These are phyloP conservation scores for Rhyacophila brunnea DNA, from an alignment of 1,140 invertebrate genomes.

Conservation along the genomic window DNA sequence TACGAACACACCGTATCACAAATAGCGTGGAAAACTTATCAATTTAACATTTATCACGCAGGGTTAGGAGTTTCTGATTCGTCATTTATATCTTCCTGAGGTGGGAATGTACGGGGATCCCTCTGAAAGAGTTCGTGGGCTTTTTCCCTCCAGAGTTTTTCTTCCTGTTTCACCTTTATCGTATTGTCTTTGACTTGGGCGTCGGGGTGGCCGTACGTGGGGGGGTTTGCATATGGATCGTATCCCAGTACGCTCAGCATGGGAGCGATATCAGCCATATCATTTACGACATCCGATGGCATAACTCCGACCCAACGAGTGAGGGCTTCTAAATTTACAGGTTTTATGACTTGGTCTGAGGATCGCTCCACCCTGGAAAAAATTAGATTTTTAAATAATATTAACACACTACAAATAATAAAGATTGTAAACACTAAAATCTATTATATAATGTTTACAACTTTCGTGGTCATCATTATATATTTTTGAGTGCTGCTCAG, in stretches of 20 bases:
- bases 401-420: too few relatives aligned
- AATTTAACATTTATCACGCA: conserved; percentile 29
- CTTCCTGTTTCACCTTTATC: conserved; percentile 53
- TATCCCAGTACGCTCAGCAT: conserved; percentile 91
- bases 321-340: conserved; percentile 94
- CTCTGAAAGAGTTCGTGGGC: conserved; percentile 52
- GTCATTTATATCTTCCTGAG: conserved; percentile 24
- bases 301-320: conserved; percentile 95
- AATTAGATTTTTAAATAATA: too few relatives aligned
- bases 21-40: conserved; percentile 17
- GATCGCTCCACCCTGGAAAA: conserved; percentile 97
- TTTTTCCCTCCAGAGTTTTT: conserved; percentile 56
- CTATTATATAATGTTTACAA: too few relatives aligned
- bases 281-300: conserved; percentile 84
- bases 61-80: conserved; percentile 29
- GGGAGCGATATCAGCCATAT: conserved; percentile 89
- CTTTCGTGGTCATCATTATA: too few relatives aligned
- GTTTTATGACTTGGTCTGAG: conserved; percentile 98
- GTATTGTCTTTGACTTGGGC: conserved; percentile 82
- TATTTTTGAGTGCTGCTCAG: too few relatives aligned
- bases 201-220: conserved; percentile 88
- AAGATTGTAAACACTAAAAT: too few relatives aligned
- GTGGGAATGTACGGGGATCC: conserved; percentile 9
- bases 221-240: conserved; percentile 91
- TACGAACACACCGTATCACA: conserved; percentile 41